These are phyloP conservation scores for Porites rus DNA, from an alignment of 92 coral and sea anemone species.

Conservation along the genomic window DNA sequence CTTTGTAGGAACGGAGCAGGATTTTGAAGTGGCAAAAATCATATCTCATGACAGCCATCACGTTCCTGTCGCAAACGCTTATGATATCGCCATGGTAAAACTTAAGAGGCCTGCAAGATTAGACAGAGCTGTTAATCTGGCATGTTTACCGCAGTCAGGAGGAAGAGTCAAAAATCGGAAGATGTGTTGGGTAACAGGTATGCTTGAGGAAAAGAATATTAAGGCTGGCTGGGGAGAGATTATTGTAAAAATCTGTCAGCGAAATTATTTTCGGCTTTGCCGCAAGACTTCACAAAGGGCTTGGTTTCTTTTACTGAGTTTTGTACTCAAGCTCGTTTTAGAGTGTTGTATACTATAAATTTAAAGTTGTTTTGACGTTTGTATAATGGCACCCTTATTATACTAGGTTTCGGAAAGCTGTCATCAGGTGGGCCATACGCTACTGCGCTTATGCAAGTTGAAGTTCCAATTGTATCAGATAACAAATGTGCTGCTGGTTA, in stretches of 20 bases:
- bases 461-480: conserved; percentile 70
- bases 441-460: conserved; percentile 63
- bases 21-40: conserved; percentile 48
- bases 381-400: not conserved
- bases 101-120: conserved; percentile 21
- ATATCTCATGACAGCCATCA: conserved; percentile 59
- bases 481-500: conserved; percentile 49
- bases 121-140: conserved; percentile 35
- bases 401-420: conserved; percentile 71
- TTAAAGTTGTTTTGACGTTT: no score
- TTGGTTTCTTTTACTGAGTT: no score
- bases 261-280: no score
- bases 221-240: no score
- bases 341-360: no score
- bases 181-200: conserved; percentile 56
- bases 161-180: conserved; percentile 30
- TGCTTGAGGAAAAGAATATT: not conserved
- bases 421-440: conserved; percentile 55
- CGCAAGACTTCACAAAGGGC: no score
- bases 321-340: no score
- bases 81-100: conserved; percentile 47
- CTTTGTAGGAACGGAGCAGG: conserved; percentile 56
- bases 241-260: no score
- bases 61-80: not conserved
- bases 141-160: conserved; percentile 38